These are phyloP conservation scores for Leptocoma aspasia DNA, from an alignment of 2,113 vertebrate genomes.

Conservation along the genomic window DNA sequence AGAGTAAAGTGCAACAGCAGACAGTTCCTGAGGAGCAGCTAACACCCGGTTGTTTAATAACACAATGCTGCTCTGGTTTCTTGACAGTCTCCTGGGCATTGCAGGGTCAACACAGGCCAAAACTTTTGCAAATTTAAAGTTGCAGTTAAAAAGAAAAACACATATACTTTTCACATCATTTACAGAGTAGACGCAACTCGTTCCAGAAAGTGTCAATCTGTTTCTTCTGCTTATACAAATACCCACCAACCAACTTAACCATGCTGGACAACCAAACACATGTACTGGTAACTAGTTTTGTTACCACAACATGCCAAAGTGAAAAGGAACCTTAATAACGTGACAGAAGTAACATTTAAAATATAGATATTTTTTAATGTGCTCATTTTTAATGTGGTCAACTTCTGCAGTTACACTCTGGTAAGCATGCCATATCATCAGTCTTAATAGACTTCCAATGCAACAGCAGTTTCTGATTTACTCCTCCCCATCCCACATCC, in stretches of 20 bases:
- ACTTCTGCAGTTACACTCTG: neutral
- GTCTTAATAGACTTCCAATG: slow-evolving; percentile 28
- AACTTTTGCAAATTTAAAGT: neutral
- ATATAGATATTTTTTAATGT: neutral
- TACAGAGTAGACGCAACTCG: neutral
- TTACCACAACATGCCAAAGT: neutral
- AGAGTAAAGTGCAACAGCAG: neutral
- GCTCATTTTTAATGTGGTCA: neutral
- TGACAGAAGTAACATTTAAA: neutral
- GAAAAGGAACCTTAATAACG: neutral
- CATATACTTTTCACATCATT: neutral
- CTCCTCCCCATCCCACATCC: neutral
- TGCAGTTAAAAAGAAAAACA: neutral
- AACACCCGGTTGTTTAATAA: neutral
- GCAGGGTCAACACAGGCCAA: neutral
- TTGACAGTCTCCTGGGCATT: neutral
- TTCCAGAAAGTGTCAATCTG: neutral
- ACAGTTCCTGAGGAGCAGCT: neutral
- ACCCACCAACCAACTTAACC: neutral
- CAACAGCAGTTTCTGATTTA: slow-evolving; percentile 44
- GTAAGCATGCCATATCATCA: neutral
- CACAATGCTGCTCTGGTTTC: neutral
- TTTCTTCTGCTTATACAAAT: neutral
- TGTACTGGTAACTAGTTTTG: neutral
- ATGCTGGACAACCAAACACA: neutral